Evolutionary conservation across 2,797 vertebrate species (phyloP).

Genomic region (Acanthopagrus latus): DNA sequence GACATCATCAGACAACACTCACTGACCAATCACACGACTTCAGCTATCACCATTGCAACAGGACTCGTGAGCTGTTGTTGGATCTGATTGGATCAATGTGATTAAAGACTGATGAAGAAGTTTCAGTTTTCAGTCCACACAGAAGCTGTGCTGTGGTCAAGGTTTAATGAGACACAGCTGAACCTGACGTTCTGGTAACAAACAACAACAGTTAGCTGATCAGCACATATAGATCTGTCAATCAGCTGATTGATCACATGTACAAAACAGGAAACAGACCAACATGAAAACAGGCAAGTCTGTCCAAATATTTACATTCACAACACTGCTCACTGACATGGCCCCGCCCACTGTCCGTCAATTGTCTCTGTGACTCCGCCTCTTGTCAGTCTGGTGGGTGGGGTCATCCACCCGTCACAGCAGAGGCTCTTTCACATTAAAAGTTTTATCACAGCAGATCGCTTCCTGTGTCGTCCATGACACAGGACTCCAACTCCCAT

Average conservation of each 20-base stretch:
- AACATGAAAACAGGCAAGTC: constrained; percentile 52
- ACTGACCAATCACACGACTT: not conserved
- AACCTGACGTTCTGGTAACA: constrained; percentile 74
- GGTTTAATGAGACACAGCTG: constrained; percentile 81
- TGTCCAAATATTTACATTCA: constrained; percentile 83
- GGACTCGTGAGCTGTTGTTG: not conserved
- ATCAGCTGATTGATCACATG: constrained; percentile 35
- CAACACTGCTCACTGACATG: constrained; percentile 1
- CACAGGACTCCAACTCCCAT: constrained; percentile 52
- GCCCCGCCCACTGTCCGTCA: not conserved
- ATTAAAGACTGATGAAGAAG: too few relatives aligned
- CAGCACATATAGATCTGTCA: not conserved
- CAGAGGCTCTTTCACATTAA: constrained; percentile 40
- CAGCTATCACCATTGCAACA: not conserved
- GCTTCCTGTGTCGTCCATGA: constrained; percentile 28
- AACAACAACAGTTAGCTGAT: constrained; percentile 25
- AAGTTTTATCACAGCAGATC: constrained; percentile 42
- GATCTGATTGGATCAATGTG: not conserved
- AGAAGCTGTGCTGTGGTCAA: constrained; percentile 49
- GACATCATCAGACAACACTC: not conserved
- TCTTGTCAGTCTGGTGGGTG: not conserved
- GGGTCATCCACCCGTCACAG: constrained; percentile 36
- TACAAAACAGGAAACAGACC: constrained; percentile 71
- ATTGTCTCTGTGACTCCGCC: too few relatives aligned
- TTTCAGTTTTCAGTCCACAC: not conserved